These are phyloP conservation scores for Premnoplex brunnescens DNA, from an alignment of 2,797 vertebrate species.

Conservation along the genomic window DNA sequence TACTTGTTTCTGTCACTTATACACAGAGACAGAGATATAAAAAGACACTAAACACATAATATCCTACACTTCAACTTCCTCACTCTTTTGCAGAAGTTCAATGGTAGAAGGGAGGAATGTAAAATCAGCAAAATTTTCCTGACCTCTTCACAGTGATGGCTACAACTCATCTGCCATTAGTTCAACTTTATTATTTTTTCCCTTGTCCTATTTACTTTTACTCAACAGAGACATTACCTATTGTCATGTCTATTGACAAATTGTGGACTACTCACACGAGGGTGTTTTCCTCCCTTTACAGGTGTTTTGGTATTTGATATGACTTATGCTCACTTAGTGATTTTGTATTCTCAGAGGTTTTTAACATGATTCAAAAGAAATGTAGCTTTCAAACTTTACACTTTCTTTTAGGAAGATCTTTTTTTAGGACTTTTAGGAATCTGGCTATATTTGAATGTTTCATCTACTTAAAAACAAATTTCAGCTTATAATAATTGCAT, in stretches of 20 bases:
- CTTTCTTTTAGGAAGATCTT: neutral
- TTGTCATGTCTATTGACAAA: neutral
- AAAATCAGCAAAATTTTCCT: neutral
- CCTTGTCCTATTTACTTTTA: neutral
- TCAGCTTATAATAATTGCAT: neutral
- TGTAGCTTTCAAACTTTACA: rapidly evolving
- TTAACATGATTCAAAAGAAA: neutral
- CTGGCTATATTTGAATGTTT: neutral
- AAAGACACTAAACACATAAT: neutral
- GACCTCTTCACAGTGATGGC: neutral
- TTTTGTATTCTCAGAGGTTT: neutral
- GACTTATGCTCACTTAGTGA: neutral
- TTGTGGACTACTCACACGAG: neutral
- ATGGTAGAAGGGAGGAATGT: neutral
- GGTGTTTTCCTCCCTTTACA: neutral
- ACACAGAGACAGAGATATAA: neutral
- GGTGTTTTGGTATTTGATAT: neutral
- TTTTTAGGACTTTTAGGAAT: neutral
- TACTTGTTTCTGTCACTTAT: neutral
- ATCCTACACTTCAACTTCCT: neutral
- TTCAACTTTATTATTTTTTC: neutral
- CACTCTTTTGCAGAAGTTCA: neutral
- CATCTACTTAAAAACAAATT: neutral
- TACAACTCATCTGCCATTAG: neutral
- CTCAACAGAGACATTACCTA: neutral